These are phyloP conservation scores for Euschistus heros DNA, from an alignment of 1,140 invertebrate species.

Conservation along the genomic window DNA sequence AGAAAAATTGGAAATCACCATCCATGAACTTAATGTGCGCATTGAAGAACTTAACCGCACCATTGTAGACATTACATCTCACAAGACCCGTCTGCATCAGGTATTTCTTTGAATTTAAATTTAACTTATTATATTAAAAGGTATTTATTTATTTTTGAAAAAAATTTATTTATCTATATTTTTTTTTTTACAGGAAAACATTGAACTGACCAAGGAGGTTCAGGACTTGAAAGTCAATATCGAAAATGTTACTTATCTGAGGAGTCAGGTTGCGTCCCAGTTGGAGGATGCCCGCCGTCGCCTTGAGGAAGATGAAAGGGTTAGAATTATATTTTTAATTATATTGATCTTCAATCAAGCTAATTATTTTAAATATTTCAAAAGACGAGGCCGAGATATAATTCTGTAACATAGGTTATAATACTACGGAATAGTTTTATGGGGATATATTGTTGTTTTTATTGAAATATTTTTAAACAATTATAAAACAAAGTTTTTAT, in stretches of 20 bases:
- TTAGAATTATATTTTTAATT: constrained; percentile 32
- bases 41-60: constrained; percentile 93
- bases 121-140: background rate
- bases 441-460: too few species aligned
- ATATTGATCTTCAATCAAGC: background rate
- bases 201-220: constrained; percentile 86
- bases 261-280: constrained; percentile 73
- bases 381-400: too few species aligned
- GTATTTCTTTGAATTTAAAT: constrained; percentile 29
- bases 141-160: too few species aligned
- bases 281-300: constrained; percentile 86
- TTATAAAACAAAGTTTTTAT: too few species aligned
- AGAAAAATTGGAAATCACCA: constrained; percentile 79
- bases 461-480: too few species aligned
- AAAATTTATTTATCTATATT: constrained; percentile 4
- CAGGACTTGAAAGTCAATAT: constrained; percentile 90
- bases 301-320: constrained; percentile 88
- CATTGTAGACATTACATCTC: constrained; percentile 85
- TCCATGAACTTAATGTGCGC: constrained; percentile 81
- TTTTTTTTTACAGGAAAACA: constrained; percentile 57
- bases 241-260: constrained; percentile 83
- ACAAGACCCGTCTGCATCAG: constrained; percentile 72
- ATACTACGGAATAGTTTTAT: too few species aligned
- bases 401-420: too few species aligned
- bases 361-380: too few species aligned